These are phyloP conservation scores for Laticauda colubrina DNA, from an alignment of 2,113 vertebrate species.

Conservation along the genomic window DNA sequence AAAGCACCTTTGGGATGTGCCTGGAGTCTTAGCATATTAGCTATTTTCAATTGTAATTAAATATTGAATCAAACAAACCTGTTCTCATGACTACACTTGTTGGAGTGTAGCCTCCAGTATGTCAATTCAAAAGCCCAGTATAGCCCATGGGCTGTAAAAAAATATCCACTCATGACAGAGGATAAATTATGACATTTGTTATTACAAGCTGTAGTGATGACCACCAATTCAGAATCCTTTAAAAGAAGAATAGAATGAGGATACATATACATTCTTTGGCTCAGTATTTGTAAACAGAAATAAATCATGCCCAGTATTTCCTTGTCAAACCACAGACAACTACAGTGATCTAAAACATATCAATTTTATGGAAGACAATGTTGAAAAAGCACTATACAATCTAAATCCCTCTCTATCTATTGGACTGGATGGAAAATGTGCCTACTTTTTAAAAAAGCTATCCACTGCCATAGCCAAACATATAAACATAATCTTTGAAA, in stretches of 20 bases:
- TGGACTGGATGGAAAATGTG: too few relatives aligned
- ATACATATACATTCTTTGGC: background rate
- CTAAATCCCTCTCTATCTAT: too few relatives aligned
- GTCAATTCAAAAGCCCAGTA: background rate
- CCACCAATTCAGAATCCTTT: background rate
- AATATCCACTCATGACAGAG: background rate
- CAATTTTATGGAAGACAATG: too few relatives aligned
- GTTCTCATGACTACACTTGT: background rate
- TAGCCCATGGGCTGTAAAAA: background rate
- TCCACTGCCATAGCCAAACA: too few relatives aligned
- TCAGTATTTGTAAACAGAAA: too few relatives aligned
- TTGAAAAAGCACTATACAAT: too few relatives aligned
- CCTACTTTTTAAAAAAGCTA: too few relatives aligned
- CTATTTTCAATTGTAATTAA: background rate
- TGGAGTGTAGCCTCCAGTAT: background rate
- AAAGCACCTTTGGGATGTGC: too few relatives aligned
- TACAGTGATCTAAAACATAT: too few relatives aligned
- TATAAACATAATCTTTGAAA: too few relatives aligned
- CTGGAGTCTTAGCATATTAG: background rate
- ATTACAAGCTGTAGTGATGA: background rate
- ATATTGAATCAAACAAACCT: background rate
- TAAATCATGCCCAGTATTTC: too few relatives aligned
- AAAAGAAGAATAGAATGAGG: background rate
- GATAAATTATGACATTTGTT: background rate
- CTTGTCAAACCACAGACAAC: too few relatives aligned